Base-by-base conservation (phyloP, 2,113 vertebrate species). In the Camelus bactrianus region DNA sequence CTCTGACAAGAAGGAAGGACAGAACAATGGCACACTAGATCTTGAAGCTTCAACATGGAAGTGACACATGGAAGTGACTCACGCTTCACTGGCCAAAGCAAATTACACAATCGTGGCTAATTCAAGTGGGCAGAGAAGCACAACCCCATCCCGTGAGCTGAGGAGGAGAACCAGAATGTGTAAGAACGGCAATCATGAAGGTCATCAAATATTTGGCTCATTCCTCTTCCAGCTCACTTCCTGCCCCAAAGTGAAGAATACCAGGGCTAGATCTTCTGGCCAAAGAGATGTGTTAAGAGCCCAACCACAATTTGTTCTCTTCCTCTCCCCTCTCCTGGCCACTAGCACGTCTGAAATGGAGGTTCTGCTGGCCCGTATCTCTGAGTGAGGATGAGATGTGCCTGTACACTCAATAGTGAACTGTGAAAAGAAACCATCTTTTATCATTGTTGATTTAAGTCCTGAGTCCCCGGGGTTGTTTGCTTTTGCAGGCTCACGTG, bases 11-110 rank as follows among this genome's bases (percentile, higher is more conserved):
- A 95, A 12, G 13, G 56, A 86, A 82, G 1, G 58, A 81, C 10
- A 62, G 35, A 56, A 24, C 17, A 38, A 52, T 0, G 91, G 75
- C 32, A 67, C 24, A 30, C 16, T 72, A 60, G 52, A 91, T 67
- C 76, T 35, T 97, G 48, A 95, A 77, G 54, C 32, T 93, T 65
- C 65, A 42, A 4, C n/a, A 60, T 50, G 7, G 46, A 96, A 87
- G 52, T 67, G 26, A 76, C 30, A 24, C 1, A n/a, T 42, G 9
- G 15, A 65, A 46, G 60, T 94, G 52, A 80, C 16, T 58, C 46
- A 79, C 3, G 20, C 52, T 56, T 93, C 35, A 62, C 1, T 38
- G 35, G 54, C 6, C 65, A 89, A 76, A 64, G 46, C 19, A 69
- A 67, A 93, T 89, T 84, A 93, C 46, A 38, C 60, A 58, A 77